Percentiles rank a stretch among this genome's conserved stretches.
phyloP scores from a whole-genome alignment of 37 sponge, comb jelly and placozoan species.

The Hormiphora californensis region DNA sequence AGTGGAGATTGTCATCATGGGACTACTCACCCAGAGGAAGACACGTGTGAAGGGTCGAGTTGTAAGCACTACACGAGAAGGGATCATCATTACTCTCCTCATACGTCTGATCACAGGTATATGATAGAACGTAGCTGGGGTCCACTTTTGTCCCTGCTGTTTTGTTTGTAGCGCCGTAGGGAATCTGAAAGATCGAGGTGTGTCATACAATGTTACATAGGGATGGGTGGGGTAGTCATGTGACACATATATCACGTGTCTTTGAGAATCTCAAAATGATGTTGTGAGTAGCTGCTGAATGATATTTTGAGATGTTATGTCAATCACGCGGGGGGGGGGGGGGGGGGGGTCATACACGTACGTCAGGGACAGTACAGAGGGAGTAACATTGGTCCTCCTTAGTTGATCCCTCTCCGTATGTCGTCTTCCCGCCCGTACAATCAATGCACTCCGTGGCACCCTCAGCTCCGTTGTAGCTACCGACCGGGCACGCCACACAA shows the following conservation, averaged over 20 bases:
- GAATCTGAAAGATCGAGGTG: background rate
- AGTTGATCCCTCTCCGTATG: background rate
- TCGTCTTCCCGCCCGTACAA: background rate
- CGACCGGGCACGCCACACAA: background rate
- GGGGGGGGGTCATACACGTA: too few species aligned
- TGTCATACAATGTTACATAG: too few species aligned
- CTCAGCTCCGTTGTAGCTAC: conserved; percentile 1
- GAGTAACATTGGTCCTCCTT: background rate
- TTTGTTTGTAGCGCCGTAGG: background rate
- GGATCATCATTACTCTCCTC: background rate
- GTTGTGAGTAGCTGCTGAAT: too few species aligned
- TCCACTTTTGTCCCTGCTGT: background rate
- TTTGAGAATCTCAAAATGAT: too few species aligned
- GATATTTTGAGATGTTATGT: too few species aligned
- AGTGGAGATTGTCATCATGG: background rate
- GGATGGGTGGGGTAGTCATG: too few species aligned
- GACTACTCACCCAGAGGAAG: background rate
- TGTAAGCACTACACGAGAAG: background rate
- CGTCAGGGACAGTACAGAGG: background rate
- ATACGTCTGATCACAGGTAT: background rate
- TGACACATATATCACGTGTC: too few species aligned
- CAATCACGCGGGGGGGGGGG: too few species aligned
- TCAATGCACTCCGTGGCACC: background rate
- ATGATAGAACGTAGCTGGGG: background rate
- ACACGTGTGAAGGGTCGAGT: background rate